Conservation (phyloP, 2,888 invertebrate genomes). For the Epinotia demarniana region DNA sequence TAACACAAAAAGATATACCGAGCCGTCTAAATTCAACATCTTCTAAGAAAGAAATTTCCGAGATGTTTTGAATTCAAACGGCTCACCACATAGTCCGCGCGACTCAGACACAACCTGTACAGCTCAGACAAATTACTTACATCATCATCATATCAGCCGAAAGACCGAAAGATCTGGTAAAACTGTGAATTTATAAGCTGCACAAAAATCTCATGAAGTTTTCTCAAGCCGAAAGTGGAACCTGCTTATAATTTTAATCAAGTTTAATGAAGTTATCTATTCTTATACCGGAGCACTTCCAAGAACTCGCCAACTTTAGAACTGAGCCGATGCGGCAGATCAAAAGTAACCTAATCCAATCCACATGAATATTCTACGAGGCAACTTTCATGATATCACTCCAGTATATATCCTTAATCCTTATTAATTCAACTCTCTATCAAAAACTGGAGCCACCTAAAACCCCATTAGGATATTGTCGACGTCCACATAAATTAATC, state of each 20-base stretch:
- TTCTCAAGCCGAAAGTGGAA: not conserved
- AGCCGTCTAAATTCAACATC: no score
- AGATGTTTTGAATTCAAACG: no score
- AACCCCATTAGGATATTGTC: conserved; percentile 26
- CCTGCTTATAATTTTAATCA: not conserved
- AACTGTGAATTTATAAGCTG: no score
- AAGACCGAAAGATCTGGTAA: no score
- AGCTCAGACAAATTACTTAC: no score
- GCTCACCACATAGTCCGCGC: no score
- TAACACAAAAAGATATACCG: no score
- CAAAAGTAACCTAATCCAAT: conserved; percentile 1
- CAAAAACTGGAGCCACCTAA: conserved; percentile 27
- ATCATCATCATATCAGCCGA: no score
- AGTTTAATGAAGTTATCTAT: conserved; percentile 9
- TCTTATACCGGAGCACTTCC: not conserved
- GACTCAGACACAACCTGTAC: no score
- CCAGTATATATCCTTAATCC: conserved; percentile 11
- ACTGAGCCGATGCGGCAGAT: not conserved
- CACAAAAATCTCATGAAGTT: not conserved
- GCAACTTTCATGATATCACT: conserved; percentile 20
- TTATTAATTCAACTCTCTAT: conserved; percentile 28
- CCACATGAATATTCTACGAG: conserved; percentile 22
- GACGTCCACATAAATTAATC: conserved; percentile 12
- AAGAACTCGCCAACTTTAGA: not conserved
- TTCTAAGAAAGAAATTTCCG: no score